phyloP scores from a whole-genome alignment of 2,888 invertebrate species.

The Hemicrepidius hirtus region DNA sequence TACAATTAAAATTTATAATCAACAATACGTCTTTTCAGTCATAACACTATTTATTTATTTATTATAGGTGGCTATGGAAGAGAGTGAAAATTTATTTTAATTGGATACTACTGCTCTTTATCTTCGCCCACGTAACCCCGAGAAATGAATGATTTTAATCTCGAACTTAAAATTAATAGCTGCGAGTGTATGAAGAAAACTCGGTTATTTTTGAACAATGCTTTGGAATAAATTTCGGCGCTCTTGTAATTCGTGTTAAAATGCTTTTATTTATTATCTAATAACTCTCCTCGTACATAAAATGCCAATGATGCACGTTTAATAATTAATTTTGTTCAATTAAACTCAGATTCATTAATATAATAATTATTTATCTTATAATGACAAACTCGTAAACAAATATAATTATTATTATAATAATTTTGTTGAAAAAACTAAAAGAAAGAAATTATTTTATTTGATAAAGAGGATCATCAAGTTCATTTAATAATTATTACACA shows the following conservation, averaged over 20 bases:
- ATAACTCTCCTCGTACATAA: no score
- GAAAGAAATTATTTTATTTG: constrained; percentile 18
- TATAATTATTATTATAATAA: constrained; percentile 12
- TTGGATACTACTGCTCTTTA: constrained; percentile 24
- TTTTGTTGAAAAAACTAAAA: not conserved
- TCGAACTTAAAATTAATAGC: no score
- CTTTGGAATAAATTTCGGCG: no score
- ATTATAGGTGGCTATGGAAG: constrained; percentile 28
- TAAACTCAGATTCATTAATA: not conserved
- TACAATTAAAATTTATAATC: constrained; percentile 38
- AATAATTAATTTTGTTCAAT: not conserved
- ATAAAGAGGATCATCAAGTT: constrained; percentile 22
- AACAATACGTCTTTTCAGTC: constrained; percentile 38
- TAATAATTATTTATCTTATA: not conserved
- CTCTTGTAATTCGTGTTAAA: no score
- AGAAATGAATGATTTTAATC: not conserved
- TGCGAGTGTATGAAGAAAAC: no score
- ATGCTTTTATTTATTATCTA: no score
- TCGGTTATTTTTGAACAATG: no score
- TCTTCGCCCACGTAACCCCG: constrained; percentile 11
- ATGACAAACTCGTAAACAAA: constrained; percentile 11
- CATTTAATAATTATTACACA: constrained; percentile 23
- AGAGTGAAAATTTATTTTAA: constrained; percentile 36
- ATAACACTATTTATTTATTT: constrained; percentile 44
- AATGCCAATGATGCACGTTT: no score